A percentile compares a stretch with the other conserved stretches of the same genome.
Conservation (phyloP, 2,888 invertebrate species). For the Tridacna gigas region DNA sequence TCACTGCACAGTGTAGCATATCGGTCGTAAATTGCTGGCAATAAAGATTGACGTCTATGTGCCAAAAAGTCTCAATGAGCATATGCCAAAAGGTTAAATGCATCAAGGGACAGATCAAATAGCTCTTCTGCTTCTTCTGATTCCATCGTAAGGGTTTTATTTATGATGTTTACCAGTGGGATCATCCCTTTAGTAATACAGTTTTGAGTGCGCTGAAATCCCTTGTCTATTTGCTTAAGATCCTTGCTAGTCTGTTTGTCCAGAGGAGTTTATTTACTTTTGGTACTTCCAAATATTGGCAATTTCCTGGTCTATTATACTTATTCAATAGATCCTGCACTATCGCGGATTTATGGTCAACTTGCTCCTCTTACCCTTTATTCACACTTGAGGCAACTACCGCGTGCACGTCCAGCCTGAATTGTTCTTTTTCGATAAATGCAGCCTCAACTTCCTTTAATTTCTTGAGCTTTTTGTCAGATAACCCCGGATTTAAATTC, state of each 20-base stretch:
- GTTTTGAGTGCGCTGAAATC: slow-evolving; percentile 19
- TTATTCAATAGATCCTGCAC: slow-evolving; percentile 19
- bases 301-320: slow-evolving; percentile 18
- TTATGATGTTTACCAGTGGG: slow-evolving; percentile 23
- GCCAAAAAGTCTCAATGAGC: background rate
- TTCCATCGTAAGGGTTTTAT: background rate
- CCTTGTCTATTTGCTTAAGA: slow-evolving; percentile 10
- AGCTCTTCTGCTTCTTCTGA: background rate
- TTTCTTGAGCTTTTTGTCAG: slow-evolving; percentile 2
- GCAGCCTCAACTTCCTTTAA: background rate
- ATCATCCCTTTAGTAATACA: slow-evolving; percentile 39
- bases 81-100: background rate
- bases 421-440: background rate
- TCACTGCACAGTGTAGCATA: slow-evolving; percentile 13
- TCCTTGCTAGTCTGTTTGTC: slow-evolving; percentile 6
- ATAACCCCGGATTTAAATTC: background rate
- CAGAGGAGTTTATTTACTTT: slow-evolving; percentile 18
- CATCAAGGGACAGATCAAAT: background rate
- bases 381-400: slow-evolving; percentile 17
- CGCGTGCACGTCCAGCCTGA: background rate
- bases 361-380: background rate
- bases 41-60: background rate
- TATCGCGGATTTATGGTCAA: slow-evolving; percentile 3
- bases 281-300: slow-evolving; percentile 27
- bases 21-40: background rate